Base-by-base conservation (phyloP, 2,797 vertebrate genomes). In the Chelon labrosus region DNA sequence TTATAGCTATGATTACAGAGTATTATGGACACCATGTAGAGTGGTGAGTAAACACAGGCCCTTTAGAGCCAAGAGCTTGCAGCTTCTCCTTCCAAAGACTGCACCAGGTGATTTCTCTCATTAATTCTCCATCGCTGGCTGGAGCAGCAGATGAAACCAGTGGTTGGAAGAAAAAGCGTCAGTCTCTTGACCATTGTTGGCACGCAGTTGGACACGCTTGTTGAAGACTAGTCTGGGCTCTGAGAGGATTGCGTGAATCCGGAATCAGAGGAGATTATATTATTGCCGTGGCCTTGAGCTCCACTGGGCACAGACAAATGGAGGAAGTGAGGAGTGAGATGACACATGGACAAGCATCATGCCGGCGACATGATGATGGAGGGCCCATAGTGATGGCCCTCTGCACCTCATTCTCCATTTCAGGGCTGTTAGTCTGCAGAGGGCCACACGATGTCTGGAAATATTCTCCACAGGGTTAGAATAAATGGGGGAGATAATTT, bases 321-420 rank as follows among this genome's bases (percentile, higher is more conserved):
- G 63, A 54, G 20, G 44, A 58, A 52, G 20, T 38, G 42, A 53
- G 53, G 51, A 46, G 56, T 7, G 61, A 77, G 53, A 57, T 73
- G 73, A 81, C 70, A 74, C 65, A 58, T 76, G 50, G 67, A 79
- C 74, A 76, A 49, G 62, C 55, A 53, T 51, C 42, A 66, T 55
- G 62, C n/a, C 78, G 63, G 50, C 44, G 55, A 80, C 71, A 70
- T 66, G 42, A 70, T 80, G 70, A 78, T 67, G 69, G 62, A 76
- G 35, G 54, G 59, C 27, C 57, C 51, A 17, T 63, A 67, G 85
- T 67, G 60, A 76, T 51, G 63, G 38, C 52, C 71, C 65, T 73
- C 71, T 50, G 41, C 64, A 62, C 55, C 60, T 76, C 37, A 38
- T 70, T 71, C 63, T 69, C 14, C 52, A 47, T 65, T 63, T 77